Conservation (phyloP, 2,888 invertebrate genomes). For the Dryomyza anilis region DNA sequence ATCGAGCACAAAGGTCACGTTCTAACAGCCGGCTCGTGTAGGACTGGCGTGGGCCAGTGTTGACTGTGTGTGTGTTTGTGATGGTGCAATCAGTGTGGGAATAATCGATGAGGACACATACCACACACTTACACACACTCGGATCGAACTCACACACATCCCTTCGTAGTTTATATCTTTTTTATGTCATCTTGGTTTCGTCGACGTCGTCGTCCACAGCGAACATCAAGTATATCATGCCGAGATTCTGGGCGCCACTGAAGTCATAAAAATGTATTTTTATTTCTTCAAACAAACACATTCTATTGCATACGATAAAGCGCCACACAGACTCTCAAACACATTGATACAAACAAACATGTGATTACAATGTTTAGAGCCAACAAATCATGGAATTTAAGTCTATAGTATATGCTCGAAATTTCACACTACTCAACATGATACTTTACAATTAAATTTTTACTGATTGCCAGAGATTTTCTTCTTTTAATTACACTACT, state of each 20-base stretch:
- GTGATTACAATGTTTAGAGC: background rate
- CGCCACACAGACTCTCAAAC: background rate
- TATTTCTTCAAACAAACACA: constrained; percentile 10
- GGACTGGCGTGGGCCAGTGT: background rate
- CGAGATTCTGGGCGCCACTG: constrained; percentile 40
- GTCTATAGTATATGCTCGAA: background rate
- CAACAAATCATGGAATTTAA: no score
- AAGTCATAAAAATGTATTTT: constrained; percentile 37
- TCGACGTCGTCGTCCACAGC: no score
- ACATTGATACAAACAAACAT: background rate
- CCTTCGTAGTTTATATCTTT: background rate
- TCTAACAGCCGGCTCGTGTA: constrained; percentile 2
- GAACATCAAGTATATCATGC: no score
- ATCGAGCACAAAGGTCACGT: constrained; percentile 20
- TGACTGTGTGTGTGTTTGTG: background rate
- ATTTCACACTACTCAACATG: background rate
- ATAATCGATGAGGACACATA: background rate
- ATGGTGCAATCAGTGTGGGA: background rate
- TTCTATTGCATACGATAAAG: background rate
- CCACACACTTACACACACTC: background rate
- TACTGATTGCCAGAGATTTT: no score
- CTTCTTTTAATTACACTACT: no score
- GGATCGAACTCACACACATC: background rate
- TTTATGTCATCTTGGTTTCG: background rate
- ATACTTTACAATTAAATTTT: no score